Percentiles rank a stretch among this genome's conserved stretches.
These are phyloP conservation scores for Ptilodon capucinus DNA, from an alignment of 2,888 invertebrate genomes.

Conservation along the genomic window DNA sequence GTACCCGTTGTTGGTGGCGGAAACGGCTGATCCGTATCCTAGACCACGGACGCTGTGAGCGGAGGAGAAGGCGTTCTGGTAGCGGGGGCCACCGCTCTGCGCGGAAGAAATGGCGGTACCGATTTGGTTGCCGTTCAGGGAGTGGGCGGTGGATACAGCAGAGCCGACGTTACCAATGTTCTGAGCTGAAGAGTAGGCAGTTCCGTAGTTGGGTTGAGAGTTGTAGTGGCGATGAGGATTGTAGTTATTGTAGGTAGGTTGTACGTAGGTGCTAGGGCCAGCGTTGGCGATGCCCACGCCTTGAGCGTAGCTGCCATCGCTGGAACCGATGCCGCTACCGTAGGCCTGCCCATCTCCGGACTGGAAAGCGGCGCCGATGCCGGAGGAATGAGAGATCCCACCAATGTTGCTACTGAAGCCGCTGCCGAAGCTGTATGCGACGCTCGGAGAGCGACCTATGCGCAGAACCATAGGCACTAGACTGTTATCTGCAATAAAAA, in stretches of 20 bases:
- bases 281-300: slow-evolving; percentile 61
- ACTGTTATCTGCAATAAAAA: slow-evolving; percentile 13
- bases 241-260: slow-evolving; percentile 28
- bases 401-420: slow-evolving; percentile 72
- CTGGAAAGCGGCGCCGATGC: slow-evolving; percentile 61
- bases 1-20: slow-evolving; percentile 20
- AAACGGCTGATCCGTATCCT: slow-evolving; percentile 36
- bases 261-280: slow-evolving; percentile 33
- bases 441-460: slow-evolving; percentile 57
- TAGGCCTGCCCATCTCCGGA: slow-evolving; percentile 61
- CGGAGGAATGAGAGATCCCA: slow-evolving; percentile 64
- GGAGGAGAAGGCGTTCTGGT: slow-evolving; percentile 22
- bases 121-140: slow-evolving; percentile 42
- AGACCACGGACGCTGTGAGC: slow-evolving; percentile 41
- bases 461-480: slow-evolving; percentile 45
- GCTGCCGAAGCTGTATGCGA: slow-evolving; percentile 69
- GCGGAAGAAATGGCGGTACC: slow-evolving; percentile 52
- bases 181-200: slow-evolving; percentile 49
- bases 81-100: slow-evolving; percentile 35
- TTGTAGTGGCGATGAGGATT: slow-evolving; percentile 36
- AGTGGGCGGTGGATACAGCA: slow-evolving; percentile 47
- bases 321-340: slow-evolving; percentile 50
- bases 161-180: slow-evolving; percentile 55
- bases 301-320: slow-evolving; percentile 47
- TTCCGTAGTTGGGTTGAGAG: slow-evolving; percentile 37